These are phyloP conservation scores for Torymus aiolomorphi DNA, from an alignment of 2,888 invertebrate genomes.

Conservation along the genomic window DNA sequence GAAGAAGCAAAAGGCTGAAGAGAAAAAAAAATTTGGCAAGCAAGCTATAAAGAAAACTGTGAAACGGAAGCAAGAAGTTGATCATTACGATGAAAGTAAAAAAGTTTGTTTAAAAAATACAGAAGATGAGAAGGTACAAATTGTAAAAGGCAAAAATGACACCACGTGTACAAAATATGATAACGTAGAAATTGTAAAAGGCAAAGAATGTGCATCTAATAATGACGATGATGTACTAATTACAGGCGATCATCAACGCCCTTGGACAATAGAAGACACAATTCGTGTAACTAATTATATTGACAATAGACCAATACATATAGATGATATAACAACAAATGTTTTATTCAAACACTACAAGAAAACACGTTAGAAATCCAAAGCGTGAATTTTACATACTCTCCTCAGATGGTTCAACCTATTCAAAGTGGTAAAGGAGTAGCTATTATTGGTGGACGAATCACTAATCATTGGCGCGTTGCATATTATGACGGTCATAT, in stretches of 20 bases:
- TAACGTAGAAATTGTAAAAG: not conserved
- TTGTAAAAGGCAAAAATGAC: too few species aligned
- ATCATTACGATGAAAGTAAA: not conserved
- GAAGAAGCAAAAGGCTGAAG: not conserved
- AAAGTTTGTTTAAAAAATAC: not conserved
- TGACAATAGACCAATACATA: not conserved
- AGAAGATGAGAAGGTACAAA: too few species aligned
- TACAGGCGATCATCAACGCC: not conserved
- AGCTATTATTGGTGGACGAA: conserved; percentile 4
- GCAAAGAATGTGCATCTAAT: not conserved
- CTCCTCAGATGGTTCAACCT: not conserved
- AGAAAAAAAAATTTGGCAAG: not conserved
- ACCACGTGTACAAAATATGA: too few species aligned
- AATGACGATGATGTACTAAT: not conserved
- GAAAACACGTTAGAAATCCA: not conserved
- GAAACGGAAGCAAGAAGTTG: not conserved
- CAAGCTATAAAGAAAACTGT: not conserved
- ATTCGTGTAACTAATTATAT: not conserved
- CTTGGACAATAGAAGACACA: not conserved
- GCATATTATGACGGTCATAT: conserved; percentile 2
- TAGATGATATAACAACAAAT: not conserved
- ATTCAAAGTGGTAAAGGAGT: not conserved
- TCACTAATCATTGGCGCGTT: conserved; percentile 5
- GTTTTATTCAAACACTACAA: not conserved
- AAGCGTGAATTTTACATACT: not conserved